A percentile compares a stretch with the other conserved stretches of the same genome.
Evolutionary conservation across 2,888 invertebrate genomes (phyloP).

Genomic region (Eilema depressum): DNA sequence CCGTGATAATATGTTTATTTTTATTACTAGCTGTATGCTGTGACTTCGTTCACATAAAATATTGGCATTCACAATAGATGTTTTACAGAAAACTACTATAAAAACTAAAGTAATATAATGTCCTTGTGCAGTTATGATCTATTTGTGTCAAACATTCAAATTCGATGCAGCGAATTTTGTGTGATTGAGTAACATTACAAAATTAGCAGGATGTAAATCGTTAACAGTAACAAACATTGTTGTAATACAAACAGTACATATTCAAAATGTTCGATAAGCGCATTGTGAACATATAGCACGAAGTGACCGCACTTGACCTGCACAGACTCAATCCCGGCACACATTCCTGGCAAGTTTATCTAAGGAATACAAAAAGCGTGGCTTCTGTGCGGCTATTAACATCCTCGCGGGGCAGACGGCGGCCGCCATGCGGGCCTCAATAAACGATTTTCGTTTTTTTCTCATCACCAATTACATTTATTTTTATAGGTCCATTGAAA

Average conservation of each 20-base stretch:
- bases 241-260: background rate
- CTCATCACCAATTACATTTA: constrained; percentile 76
- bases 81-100: no score
- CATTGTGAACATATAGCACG: constrained; percentile 20
- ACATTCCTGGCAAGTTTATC: constrained; percentile 43
- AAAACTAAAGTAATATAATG: no score
- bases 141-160: background rate
- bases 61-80: background rate
- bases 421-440: constrained; percentile 60
- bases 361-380: constrained; percentile 50
- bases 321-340: constrained; percentile 43
- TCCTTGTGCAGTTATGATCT: background rate
- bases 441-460: constrained; percentile 74
- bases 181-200: background rate
- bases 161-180: background rate
- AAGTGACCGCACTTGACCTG: constrained; percentile 25
- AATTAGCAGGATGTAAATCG: no score
- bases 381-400: constrained; percentile 68
- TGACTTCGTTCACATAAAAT: background rate
- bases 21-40: background rate
- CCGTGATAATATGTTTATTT: background rate
- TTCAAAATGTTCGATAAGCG: background rate
- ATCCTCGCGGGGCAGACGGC: constrained; percentile 52
- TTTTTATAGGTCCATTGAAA: constrained; percentile 76
- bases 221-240: background rate